phyloP scores from a whole-genome alignment of 2,888 invertebrate species.

The Micoletzkya japonica region DNA sequence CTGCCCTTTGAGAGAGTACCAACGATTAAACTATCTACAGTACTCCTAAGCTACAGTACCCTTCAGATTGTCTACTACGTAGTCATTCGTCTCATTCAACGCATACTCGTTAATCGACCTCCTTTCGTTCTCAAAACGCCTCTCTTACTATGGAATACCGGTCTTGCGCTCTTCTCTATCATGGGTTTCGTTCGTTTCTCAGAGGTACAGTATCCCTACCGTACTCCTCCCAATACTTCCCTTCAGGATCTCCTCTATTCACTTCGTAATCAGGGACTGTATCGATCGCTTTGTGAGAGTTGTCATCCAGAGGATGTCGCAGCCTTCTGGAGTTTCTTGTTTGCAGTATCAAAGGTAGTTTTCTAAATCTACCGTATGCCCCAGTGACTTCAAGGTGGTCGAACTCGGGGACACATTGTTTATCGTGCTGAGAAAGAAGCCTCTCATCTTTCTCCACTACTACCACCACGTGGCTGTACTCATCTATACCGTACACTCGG shows the following conservation, averaged over 20 bases:
- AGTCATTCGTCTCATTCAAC: slow-evolving; percentile 41
- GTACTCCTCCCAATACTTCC: not conserved
- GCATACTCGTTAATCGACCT: slow-evolving; percentile 65
- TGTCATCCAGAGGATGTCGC: slow-evolving; percentile 50
- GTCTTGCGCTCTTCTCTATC: slow-evolving; percentile 67
- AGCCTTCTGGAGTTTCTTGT: slow-evolving; percentile 55
- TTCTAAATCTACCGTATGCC: not conserved
- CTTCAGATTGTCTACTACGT: slow-evolving; percentile 20
- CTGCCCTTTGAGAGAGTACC: too few relatives aligned
- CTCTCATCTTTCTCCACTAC: slow-evolving; percentile 62
- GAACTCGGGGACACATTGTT: slow-evolving; percentile 63
- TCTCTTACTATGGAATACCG: slow-evolving; percentile 67
- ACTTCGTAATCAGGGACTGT: slow-evolving; percentile 41
- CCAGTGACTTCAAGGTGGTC: slow-evolving; percentile 38
- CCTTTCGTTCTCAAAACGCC: slow-evolving; percentile 65
- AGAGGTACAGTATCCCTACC: slow-evolving; percentile 35
- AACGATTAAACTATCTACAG: too few relatives aligned
- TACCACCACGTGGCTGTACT: slow-evolving; percentile 64
- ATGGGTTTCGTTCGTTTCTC: slow-evolving; percentile 65
- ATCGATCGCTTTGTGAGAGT: slow-evolving; percentile 56
- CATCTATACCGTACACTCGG: slow-evolving; percentile 63
- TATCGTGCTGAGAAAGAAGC: slow-evolving; percentile 59
- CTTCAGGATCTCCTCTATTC: slow-evolving; percentile 55
- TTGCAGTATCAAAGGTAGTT: slow-evolving; percentile 56
- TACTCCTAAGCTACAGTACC: too few relatives aligned